Percentiles rank a stretch among this genome's conserved stretches.
Conservation (phyloP, 2,888 invertebrate genomes). For the Scaptodrosophila latifasciaeformis region DNA sequence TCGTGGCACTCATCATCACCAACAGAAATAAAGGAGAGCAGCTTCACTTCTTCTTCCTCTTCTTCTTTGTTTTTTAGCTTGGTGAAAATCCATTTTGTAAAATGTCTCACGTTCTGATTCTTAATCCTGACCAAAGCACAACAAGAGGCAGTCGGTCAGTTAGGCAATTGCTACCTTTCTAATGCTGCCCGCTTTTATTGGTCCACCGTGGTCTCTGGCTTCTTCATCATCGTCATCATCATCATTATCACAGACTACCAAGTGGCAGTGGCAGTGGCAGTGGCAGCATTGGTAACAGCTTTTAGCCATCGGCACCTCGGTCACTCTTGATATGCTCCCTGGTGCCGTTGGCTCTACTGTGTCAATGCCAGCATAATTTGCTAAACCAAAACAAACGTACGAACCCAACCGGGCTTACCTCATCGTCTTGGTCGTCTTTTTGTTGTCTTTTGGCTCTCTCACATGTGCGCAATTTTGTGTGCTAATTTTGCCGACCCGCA, state of each 20-base stretch:
- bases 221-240: not conserved
- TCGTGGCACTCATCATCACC: no score
- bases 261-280: conserved; percentile 13
- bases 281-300: conserved; percentile 11
- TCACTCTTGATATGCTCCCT: conserved; percentile 21
- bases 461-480: conserved; percentile 42
- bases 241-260: conserved; percentile 12
- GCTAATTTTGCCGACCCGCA: conserved; percentile 70
- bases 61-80: no score
- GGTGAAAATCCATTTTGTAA: conserved; percentile 60
- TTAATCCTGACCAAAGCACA: conserved; percentile 53
- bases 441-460: not conserved
- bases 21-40: no score
- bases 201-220: conserved; percentile 20
- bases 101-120: conserved; percentile 68
- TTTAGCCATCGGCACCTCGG: conserved; percentile 14
- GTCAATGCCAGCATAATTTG: conserved; percentile 72
- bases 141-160: not conserved
- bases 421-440: not conserved
- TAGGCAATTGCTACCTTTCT: conserved; percentile 69
- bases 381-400: no score
- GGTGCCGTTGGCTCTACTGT: conserved; percentile 33
- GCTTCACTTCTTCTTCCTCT: no score
- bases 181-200: conserved; percentile 65
- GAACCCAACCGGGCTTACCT: not conserved